Evolutionary conservation across 1,140 invertebrate genomes (phyloP).

Genomic region (Dinoponera quadriceps): DNA sequence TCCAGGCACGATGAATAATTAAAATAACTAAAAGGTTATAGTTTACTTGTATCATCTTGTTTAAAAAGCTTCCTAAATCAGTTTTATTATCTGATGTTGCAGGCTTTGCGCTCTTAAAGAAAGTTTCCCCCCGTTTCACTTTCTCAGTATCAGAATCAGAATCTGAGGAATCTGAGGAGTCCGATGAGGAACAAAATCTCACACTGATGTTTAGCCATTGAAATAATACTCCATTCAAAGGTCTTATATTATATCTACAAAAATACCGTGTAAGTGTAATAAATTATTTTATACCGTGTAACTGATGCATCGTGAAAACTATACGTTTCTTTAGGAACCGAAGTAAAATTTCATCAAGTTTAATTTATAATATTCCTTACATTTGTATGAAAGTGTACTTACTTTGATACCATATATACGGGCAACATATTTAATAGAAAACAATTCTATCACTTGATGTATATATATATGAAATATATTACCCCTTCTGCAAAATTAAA

Average conservation of each 20-base stretch:
- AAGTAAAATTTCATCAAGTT: not conserved
- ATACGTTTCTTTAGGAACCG: not conserved
- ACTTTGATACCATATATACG: slow-evolving; percentile 67
- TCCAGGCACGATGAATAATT: slow-evolving; percentile 5
- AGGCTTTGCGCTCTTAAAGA: slow-evolving; percentile 50
- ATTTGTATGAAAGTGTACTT: slow-evolving; percentile 31
- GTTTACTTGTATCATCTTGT: slow-evolving; percentile 45
- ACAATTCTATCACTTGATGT: not conserved
- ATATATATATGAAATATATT: too few relatives aligned
- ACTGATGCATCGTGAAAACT: not conserved
- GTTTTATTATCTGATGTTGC: slow-evolving; percentile 53
- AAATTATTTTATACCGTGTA: not conserved
- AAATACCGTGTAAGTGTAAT: slow-evolving; percentile 13
- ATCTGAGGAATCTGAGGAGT: slow-evolving; percentile 68
- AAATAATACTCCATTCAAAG: slow-evolving; percentile 33
- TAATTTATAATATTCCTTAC: slow-evolving; percentile 14
- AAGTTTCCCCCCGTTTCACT: slow-evolving; percentile 41
- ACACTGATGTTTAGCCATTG: slow-evolving; percentile 58
- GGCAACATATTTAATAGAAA: slow-evolving; percentile 63
- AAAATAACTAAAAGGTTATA: slow-evolving; percentile 3
- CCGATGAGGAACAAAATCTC: slow-evolving; percentile 62
- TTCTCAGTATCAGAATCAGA: slow-evolving; percentile 74
- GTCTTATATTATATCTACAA: slow-evolving; percentile 33
- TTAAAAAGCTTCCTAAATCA: slow-evolving; percentile 30
- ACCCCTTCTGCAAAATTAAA: too few relatives aligned